phyloP scores from a whole-genome alignment of 2,888 invertebrate species.

The Philaethria dido region DNA sequence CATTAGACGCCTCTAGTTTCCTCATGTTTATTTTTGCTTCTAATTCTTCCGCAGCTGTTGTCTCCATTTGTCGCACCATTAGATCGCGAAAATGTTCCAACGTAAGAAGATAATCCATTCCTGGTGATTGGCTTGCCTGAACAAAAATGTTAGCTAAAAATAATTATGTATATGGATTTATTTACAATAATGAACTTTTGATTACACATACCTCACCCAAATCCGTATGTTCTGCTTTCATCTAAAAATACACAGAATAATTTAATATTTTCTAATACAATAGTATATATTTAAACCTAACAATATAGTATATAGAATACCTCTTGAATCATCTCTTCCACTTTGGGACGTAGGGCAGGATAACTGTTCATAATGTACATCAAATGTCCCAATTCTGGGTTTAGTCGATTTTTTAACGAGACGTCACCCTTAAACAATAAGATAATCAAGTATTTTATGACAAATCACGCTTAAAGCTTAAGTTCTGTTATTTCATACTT shows the following conservation, averaged over 20 bases:
- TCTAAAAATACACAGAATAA: conserved; percentile 49
- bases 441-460: background rate
- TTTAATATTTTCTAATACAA: too few species aligned
- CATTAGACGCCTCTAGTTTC: conserved; percentile 72
- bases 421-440: conserved; percentile 60
- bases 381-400: conserved; percentile 72
- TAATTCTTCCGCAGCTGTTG: conserved; percentile 77
- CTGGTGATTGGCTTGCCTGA: conserved; percentile 40
- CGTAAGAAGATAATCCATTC: conserved; percentile 61
- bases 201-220: conserved; percentile 41
- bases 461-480: too few species aligned
- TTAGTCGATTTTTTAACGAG: conserved; percentile 68
- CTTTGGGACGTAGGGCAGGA: conserved; percentile 58
- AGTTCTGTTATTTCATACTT: too few species aligned
- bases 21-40: conserved; percentile 67
- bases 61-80: conserved; percentile 68
- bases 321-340: conserved; percentile 65
- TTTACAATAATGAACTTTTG: too few species aligned
- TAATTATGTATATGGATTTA: too few species aligned
- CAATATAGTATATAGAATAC: conserved; percentile 48
- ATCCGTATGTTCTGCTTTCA: conserved; percentile 49
- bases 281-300: too few species aligned
- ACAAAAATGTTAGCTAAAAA: too few species aligned
- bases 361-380: conserved; percentile 77
- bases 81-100: conserved; percentile 68